Conservation (phyloP, 1,140 invertebrate species). For the Hydropsyche tenuis region DNA sequence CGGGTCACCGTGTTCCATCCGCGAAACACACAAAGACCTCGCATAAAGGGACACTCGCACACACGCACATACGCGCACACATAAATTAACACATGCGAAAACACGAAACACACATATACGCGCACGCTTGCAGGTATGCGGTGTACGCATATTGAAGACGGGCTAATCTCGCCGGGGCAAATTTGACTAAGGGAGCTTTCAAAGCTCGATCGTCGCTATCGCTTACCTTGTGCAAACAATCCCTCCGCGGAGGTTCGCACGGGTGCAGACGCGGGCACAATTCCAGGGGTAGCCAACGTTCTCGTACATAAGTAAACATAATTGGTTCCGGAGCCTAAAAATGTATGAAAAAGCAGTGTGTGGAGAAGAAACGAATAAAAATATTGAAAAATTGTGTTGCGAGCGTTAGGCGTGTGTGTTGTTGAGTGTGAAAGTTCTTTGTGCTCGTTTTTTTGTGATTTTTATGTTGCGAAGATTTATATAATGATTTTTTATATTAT, state of each 20-base stretch:
- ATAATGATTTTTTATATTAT: too few relatives aligned
- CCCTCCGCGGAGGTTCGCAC: background rate
- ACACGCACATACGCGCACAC: background rate
- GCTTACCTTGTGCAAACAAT: constrained; percentile 13
- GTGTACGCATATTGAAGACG: constrained; percentile 7
- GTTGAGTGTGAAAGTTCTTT: too few relatives aligned
- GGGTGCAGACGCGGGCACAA: too few relatives aligned
- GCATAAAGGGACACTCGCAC: background rate
- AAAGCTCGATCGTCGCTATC: constrained; percentile 8
- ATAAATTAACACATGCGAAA: constrained; percentile 1
- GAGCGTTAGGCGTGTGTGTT: too few relatives aligned
- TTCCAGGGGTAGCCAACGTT: too few relatives aligned
- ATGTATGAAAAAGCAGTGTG: too few relatives aligned
- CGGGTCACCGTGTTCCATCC: background rate
- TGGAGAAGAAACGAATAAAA: too few relatives aligned
- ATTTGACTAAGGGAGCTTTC: constrained; percentile 31
- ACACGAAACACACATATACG: background rate
- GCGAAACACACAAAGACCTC: background rate
- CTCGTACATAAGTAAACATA: too few relatives aligned
- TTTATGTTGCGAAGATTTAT: too few relatives aligned
- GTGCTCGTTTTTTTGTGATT: too few relatives aligned
- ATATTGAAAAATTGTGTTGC: too few relatives aligned
- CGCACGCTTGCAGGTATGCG: background rate
- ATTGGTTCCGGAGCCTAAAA: too few relatives aligned
- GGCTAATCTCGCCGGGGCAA: constrained; percentile 31